Base-by-base conservation (phyloP, 2,888 invertebrate species). In the Drosophila fungiperda region DNA sequence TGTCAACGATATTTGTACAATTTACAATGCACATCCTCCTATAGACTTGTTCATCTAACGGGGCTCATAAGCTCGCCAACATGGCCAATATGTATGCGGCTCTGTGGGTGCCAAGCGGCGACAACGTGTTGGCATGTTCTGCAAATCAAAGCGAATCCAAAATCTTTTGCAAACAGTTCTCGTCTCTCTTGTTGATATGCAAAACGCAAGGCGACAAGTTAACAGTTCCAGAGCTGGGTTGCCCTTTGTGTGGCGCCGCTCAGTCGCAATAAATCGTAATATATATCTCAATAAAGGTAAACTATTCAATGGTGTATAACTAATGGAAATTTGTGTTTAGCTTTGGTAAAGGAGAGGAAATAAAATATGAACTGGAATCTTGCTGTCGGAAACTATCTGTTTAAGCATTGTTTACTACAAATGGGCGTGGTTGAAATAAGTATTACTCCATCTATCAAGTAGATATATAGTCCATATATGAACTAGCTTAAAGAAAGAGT, bases 31-130 rank as follows among this genome's bases (percentile, higher is more conserved):
- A 53, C 20, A 32, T 54, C 62, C 78, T 78, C 76, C 80, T 65
- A 59, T 58, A 54, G 49, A 57, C 67, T 1, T 58, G 84, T 81
- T 81, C 74, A 63, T 67, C 82, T 83, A 83, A 83, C 82, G 82
- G 82, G 84, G 64, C 80, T 75, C 71, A 80, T 69, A 80, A 75
- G 74, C 71, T 60, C 62, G 57, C 59, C 63, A 50, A 78, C 74
- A 55, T 59, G 26, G 68, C 50, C 54, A 55, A 57, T 62, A 62
- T 36, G 50, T 23, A 49, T 54, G 35, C 35, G 42, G 55, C 29
- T 62, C 23, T 45, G 61, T 62, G 55, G 63, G 58, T 76, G 80
- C 80, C 76, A 71, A 80, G 35, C 45, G 5, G 5, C 38, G 38
- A 9, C 60, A 20, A 75, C 75, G 70, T 79, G 54, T 50, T 67